These are phyloP conservation scores for Entelurus aequoreus DNA, from an alignment of 2,113 vertebrate species.

Conservation along the genomic window DNA sequence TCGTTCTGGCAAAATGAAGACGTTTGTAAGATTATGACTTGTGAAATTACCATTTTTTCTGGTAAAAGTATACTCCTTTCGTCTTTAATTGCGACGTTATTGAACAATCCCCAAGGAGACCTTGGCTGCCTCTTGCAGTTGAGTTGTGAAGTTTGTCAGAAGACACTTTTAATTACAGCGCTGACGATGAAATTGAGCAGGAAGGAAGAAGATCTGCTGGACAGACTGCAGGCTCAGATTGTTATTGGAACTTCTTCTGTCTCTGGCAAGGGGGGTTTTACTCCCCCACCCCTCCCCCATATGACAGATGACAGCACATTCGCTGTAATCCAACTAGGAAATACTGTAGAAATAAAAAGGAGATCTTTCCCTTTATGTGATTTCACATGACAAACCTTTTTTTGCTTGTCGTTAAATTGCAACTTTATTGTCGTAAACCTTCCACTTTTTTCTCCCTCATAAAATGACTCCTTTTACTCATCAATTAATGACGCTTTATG, in stretches of 20 bases:
- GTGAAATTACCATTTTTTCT: too few relatives aligned
- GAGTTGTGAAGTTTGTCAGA: slow-evolving; percentile 38
- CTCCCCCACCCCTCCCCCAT: background rate
- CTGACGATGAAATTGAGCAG: slow-evolving; percentile 63
- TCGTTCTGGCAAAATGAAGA: too few relatives aligned
- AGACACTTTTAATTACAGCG: slow-evolving; percentile 66
- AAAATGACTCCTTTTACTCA: too few relatives aligned
- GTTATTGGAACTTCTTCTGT: slow-evolving; percentile 32
- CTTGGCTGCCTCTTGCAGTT: slow-evolving; percentile 28
- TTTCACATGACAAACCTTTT: too few relatives aligned
- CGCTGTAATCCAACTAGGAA: slow-evolving; percentile 51
- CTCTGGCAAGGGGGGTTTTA: slow-evolving; percentile 27
- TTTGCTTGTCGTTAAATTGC: too few relatives aligned
- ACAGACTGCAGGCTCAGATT: slow-evolving; percentile 33
- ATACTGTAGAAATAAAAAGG: slow-evolving; percentile 34
- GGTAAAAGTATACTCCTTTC: too few relatives aligned
- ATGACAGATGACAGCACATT: slow-evolving; percentile 12
- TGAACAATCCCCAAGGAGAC: slow-evolving; percentile 3
- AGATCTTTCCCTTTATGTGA: slow-evolving; percentile 33
- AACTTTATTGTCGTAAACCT: too few relatives aligned
- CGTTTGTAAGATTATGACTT: too few relatives aligned
- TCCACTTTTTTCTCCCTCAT: too few relatives aligned
- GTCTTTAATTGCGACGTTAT: too few relatives aligned
- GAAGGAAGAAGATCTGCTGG: slow-evolving; percentile 40
- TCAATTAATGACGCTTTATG: too few relatives aligned